Base-by-base conservation (phyloP, 2,888 invertebrate species). In the Salpingus planirostris region DNA sequence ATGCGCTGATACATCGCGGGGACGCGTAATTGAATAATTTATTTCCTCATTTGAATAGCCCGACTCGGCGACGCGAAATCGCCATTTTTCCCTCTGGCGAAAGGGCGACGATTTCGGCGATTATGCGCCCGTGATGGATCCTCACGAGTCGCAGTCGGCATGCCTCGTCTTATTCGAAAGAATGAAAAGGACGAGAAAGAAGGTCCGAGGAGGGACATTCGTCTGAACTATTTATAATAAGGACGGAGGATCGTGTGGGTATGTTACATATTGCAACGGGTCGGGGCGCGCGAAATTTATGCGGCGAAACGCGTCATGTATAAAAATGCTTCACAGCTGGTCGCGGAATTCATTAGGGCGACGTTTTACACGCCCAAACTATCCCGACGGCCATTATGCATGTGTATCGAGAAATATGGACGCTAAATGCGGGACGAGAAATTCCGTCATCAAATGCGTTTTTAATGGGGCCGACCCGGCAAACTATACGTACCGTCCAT, bases 361-460 rank as follows among this genome's bases (percentile, higher is more conserved):
- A 57, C 56, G 52, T 50, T 57, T 52, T 54, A 54, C 55, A 58
- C 55, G 55, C 51, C 55, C 52, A 55, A 54, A 52, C 55, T 52
- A 54, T 55, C 50, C 46, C 43, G n/a, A n/a, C 32, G 40, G 44
- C 49, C 52, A 48, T 54, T 55, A 50, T 50, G 49, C 49, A n/a
- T n/a, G n/a, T n/a, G 49, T 50, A 55, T 54, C 42, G 50, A 47
- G 49, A 55, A 56, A 55, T 56, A 55, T 57, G 52, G 56, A 56
- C 54, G 46, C 49, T 49, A 54, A n/a, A 55, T 54, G 47, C 37
- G 23, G 26, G 22, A 27, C 13, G 22, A 14, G 27, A 23, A 21
- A 24, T 26, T 15, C 25, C 21, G 14, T 21, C 18, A 24, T 31
- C 36, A 38, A 35, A 35, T 38, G 38, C 27, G 34, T 38, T 41